phyloP scores from a whole-genome alignment of 2,888 invertebrate species.

The Nymphalis urticae region DNA sequence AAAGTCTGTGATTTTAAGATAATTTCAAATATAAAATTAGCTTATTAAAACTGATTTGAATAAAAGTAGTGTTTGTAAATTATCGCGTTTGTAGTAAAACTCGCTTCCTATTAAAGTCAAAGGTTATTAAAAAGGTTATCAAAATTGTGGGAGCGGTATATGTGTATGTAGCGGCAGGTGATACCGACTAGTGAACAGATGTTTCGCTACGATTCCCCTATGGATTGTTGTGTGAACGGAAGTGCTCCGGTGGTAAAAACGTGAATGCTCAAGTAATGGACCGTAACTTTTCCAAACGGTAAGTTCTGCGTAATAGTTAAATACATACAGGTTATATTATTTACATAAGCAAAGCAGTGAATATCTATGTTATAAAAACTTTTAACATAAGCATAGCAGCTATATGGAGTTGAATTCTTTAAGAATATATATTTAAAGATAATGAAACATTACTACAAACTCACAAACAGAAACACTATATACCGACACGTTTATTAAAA shows the following conservation, averaged over 20 bases:
- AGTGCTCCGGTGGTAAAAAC: conserved; percentile 34
- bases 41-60: too few relatives aligned
- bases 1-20: too few relatives aligned
- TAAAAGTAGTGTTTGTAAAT: too few relatives aligned
- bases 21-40: too few relatives aligned
- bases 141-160: conserved; percentile 14
- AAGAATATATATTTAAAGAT: too few relatives aligned
- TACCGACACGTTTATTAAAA: too few relatives aligned
- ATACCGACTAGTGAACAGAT: conserved; percentile 29
- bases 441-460: too few relatives aligned
- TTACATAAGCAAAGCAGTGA: neutral
- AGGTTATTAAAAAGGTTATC: conserved; percentile 10
- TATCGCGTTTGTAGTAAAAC: too few relatives aligned
- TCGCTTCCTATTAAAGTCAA: conserved; percentile 4
- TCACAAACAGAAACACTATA: too few relatives aligned
- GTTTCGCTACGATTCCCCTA: conserved; percentile 40
- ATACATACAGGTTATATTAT: neutral
- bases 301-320: conserved; percentile 6
- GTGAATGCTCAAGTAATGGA: conserved; percentile 17
- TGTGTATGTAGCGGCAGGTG: conserved; percentile 22
- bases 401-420: too few relatives aligned
- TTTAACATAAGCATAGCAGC: too few relatives aligned
- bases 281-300: conserved; percentile 13
- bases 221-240: conserved; percentile 44
- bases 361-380: neutral